These are phyloP conservation scores for Drosophila jambulina DNA, from an alignment of 1,140 invertebrate species.

Conservation along the genomic window DNA sequence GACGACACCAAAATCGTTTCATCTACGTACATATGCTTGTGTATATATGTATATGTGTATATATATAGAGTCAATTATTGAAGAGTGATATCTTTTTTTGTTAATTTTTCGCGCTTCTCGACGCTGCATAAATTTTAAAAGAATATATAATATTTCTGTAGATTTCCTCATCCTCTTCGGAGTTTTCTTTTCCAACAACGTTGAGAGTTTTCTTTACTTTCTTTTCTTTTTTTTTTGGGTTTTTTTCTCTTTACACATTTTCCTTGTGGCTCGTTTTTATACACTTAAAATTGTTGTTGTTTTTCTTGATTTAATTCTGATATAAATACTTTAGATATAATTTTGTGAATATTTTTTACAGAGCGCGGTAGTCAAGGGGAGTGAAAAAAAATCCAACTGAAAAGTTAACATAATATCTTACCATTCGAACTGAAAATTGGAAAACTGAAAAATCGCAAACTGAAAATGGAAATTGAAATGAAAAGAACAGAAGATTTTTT, in stretches of 20 bases:
- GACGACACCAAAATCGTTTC: slow-evolving; percentile 65
- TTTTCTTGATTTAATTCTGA: slow-evolving; percentile 39
- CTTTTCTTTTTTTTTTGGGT: slow-evolving; percentile 25
- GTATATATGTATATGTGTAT: slow-evolving; percentile 52
- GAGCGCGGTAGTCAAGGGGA: slow-evolving; percentile 30
- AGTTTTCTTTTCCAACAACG: slow-evolving; percentile 21
- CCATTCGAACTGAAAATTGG: slow-evolving; percentile 34
- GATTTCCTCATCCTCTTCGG: slow-evolving; percentile 21
- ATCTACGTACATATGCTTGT: slow-evolving; percentile 43
- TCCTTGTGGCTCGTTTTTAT: slow-evolving; percentile 46
- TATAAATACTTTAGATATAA: slow-evolving; percentile 52
- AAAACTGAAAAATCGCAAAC: slow-evolving; percentile 37
- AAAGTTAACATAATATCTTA: slow-evolving; percentile 1
- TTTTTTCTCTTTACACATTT: slow-evolving; percentile 35
- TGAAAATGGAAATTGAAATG: slow-evolving; percentile 51
- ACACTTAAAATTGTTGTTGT: slow-evolving; percentile 47
- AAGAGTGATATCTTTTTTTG: slow-evolving; percentile 78
- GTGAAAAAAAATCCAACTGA: slow-evolving; percentile 11
- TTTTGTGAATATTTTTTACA: slow-evolving; percentile 41
- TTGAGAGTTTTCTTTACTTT: slow-evolving; percentile 23
- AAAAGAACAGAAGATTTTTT: slow-evolving; percentile 56
- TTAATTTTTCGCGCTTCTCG: slow-evolving; percentile 41
- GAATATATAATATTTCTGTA: slow-evolving; percentile 81
- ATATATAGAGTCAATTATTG: slow-evolving; percentile 69
- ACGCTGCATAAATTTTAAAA: slow-evolving; percentile 80